Evolutionary conservation across 1,140 invertebrate genomes (phyloP).

Genomic region (Bilobella aurantiaca): DNA sequence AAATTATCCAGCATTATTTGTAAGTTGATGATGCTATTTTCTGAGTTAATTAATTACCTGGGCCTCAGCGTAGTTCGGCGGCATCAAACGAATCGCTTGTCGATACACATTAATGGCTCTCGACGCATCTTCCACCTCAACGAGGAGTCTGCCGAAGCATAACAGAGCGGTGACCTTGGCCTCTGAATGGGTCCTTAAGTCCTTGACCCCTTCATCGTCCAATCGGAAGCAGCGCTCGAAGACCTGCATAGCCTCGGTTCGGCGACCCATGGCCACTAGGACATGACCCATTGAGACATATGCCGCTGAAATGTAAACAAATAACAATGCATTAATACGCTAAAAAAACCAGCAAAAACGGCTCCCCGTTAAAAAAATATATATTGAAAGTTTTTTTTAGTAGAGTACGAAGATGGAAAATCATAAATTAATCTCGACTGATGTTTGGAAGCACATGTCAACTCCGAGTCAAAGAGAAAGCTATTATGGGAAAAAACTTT

Average conservation of each 20-base stretch:
- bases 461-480: not conserved
- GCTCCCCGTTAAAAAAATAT: too few species aligned
- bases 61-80: constrained; percentile 61
- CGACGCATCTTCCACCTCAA: constrained; percentile 65
- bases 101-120: constrained; percentile 79
- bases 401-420: too few species aligned
- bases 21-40: too few species aligned
- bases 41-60: too few species aligned
- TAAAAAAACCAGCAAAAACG: too few species aligned
- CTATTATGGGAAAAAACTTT: not conserved
- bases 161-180: constrained; percentile 82
- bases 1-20: too few species aligned
- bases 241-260: constrained; percentile 70
- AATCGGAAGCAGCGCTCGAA: constrained; percentile 68
- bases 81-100: constrained; percentile 70
- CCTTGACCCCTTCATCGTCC: constrained; percentile 75
- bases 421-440: too few species aligned
- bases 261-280: constrained; percentile 65
- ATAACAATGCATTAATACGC: not conserved
- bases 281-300: constrained; percentile 88
- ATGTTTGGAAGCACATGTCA: not conserved
- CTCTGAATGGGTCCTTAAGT: constrained; percentile 75
- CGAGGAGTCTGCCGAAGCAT: constrained; percentile 78
- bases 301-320: constrained; percentile 63
- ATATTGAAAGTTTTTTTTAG: too few species aligned